phyloP scores from a whole-genome alignment of 2,113 vertebrate species.

The Nipponia nippon region DNA sequence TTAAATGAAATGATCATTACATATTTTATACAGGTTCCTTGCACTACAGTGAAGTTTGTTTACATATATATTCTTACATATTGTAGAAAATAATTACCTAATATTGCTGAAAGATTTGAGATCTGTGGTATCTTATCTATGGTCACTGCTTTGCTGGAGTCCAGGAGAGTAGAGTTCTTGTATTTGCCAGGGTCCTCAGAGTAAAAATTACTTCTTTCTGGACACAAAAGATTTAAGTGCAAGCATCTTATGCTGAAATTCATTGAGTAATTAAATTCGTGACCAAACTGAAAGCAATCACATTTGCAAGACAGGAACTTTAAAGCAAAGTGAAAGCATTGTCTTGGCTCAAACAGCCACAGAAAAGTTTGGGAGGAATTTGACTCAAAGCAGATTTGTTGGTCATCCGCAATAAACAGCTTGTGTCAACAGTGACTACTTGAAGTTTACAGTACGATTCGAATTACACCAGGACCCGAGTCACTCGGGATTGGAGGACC shows the following conservation, averaged over 20 bases:
- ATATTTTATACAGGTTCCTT: neutral
- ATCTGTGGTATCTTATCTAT: constrained; percentile 71
- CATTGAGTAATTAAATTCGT: neutral
- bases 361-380: neutral
- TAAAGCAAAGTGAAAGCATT: neutral
- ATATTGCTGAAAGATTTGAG: constrained; percentile 81
- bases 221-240: neutral
- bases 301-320: neutral
- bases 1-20: neutral
- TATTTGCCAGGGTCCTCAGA: neutral
- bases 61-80: neutral
- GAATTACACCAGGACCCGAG: neutral
- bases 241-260: neutral
- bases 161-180: constrained; percentile 89
- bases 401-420: neutral
- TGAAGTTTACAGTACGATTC: neutral
- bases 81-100: constrained; percentile 68
- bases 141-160: constrained; percentile 77
- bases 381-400: neutral
- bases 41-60: neutral
- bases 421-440: neutral
- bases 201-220: constrained; percentile 24
- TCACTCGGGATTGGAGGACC: neutral
- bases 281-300: neutral
- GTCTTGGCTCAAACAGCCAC: neutral